phyloP scores from a whole-genome alignment of 2,888 invertebrate genomes.

The Abrostola tripartita region DNA sequence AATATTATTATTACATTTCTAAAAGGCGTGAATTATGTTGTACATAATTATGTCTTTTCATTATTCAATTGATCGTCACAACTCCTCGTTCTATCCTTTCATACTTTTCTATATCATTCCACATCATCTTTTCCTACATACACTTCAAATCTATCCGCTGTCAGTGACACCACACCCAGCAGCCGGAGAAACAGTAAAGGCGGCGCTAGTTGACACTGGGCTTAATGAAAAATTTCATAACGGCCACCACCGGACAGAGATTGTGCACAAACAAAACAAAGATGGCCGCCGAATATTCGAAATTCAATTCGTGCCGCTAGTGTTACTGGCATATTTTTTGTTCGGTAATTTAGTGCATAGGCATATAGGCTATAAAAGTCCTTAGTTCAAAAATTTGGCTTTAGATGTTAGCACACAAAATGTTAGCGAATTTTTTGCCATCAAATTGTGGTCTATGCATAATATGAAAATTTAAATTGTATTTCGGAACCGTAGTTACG shows the following conservation, averaged over 20 bases:
- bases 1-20: no score
- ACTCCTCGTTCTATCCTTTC: no score
- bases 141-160: constrained; percentile 11
- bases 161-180: constrained; percentile 42
- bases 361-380: constrained; percentile 2
- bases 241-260: constrained; percentile 57
- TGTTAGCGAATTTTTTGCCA: neutral
- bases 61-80: no score
- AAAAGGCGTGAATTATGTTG: no score
- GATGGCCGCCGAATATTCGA: constrained; percentile 55
- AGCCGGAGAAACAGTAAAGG: constrained; percentile 62
- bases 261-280: constrained; percentile 55
- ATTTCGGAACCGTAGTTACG: no score
- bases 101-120: no score
- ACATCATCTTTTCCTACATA: neutral
- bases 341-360: constrained; percentile 7
- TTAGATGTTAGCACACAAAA: neutral
- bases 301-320: constrained; percentile 48
- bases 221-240: constrained; percentile 81
- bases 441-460: no score
- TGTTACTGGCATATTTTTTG: constrained; percentile 23
- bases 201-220: constrained; percentile 70
- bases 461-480: no score
- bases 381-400: constrained; percentile 1
- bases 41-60: no score